Evolutionary conservation across 2,888 invertebrate genomes (phyloP), one percentile per base, ranked within the genome.

Genomic region (Drosophila austrosaltans): DNA sequence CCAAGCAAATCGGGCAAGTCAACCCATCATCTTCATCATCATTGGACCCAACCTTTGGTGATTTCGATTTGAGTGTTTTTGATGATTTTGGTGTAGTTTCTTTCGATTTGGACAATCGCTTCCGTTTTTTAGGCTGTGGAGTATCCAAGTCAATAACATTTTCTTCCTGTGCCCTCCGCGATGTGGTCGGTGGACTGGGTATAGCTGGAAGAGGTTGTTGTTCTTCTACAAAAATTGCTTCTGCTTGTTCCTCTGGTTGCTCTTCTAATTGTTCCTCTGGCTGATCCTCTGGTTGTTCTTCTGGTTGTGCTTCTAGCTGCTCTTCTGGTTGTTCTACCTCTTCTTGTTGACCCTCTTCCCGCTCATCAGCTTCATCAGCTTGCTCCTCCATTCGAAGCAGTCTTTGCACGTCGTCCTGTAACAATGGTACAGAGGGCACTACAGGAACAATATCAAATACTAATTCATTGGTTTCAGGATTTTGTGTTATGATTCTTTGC

Each of bases 1-100:
- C 98, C 75, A 98, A 93, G 90, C 98, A 98, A 76, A 98, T 98
- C 0, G 97, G 95, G 83, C 98, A 98, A 0, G 94, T 94, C 85
- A 95, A 94, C 0, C 95, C 96, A 59, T 96, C 95, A 54, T 94
- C 94, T 2, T 95, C 95, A n/a, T 93, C 92, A 1, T 92, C 92
- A 2, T 77, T 3, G 2, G 59, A 10, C 3, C 10, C 53, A 10
- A 8, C 40, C 1, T n/a, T 3, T 0, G 39, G 10, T 4, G 30
- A 6, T 6, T 79, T 89, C 1, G 89, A 48, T 12, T 48, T 48
- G 22, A 3, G 48, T 10, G 48, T 3, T 12, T 48, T 48, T 1
- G 22, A 10, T 48, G 22, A 10, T 48, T 22, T 10, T 48, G 48
- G 22, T 25, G 25, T 22, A 22, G 12, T 89, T 1, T 90, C 90